Base-by-base conservation (phyloP, 1,140 invertebrate genomes). In the Drosophila ironensis region DNA sequence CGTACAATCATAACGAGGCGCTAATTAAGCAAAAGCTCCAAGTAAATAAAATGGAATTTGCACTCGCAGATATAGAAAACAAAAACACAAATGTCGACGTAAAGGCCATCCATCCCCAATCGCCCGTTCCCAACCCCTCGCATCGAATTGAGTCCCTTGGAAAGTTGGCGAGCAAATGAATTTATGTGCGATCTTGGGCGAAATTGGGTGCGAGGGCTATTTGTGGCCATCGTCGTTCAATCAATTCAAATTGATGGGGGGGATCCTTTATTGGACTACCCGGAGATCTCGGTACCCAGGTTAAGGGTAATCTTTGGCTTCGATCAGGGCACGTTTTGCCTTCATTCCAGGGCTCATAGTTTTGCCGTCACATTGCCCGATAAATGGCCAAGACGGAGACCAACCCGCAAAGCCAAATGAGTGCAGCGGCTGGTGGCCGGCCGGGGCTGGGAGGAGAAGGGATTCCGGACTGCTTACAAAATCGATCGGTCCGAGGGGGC, bases 21-120 rank as follows among this genome's bases (percentile, higher is more conserved):
- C 77, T 80, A 80, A 80, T 80, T 82, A 80, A 80, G 77, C 76
- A 82, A 60, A 72, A 54, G 40, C 51, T 61, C 19, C 63, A 54
- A 80, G 72, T 81, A 81, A 82, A 81, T 82, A 76, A 81, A 80
- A 52, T 71, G 64, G 77, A 80, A 82, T 82, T 82, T 80, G 77
- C 59, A 67, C 71, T 72, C 37, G 40, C 17, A 67, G 40, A 66
- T 71, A 44, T 38, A 61, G 42, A 50, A 52, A 30, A 33, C 22
- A 37, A 9, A 52, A 11, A 22, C 11, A 28, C 2, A 19, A 11
- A 38, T 5, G 24, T 9, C 17, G 24, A 48, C 25, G 53, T 11
- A 24, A 33, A 68, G 53, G 19, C 45, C 24, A 38, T 8, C 25
- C 3, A 11, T 1, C 14, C 9, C 4, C 14, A 30, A 4, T 4